phyloP scores from a whole-genome alignment of 2,113 vertebrate genomes.

The Epinephelus moara region DNA sequence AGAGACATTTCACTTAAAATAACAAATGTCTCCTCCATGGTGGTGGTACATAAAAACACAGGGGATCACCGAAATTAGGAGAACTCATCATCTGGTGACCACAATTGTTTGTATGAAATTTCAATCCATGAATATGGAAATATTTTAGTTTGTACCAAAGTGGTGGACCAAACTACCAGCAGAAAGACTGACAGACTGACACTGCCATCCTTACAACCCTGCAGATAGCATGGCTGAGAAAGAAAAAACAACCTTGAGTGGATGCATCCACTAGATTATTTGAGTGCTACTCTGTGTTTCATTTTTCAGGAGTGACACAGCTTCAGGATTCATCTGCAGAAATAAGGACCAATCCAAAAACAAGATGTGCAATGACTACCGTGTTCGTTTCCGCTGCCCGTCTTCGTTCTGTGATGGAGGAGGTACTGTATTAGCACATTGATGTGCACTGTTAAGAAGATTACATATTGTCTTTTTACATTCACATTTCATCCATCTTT shows the following conservation, averaged over 20 bases:
- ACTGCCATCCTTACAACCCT: too few species aligned
- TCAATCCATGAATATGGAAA: too few species aligned
- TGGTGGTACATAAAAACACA: too few species aligned
- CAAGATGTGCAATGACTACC: slow-evolving; percentile 50
- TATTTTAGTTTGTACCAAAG: too few species aligned
- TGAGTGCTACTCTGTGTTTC: neutral
- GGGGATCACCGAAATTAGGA: too few species aligned
- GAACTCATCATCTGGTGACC: too few species aligned
- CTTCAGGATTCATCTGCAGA: slow-evolving; percentile 57
- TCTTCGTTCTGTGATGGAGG: slow-evolving; percentile 31
- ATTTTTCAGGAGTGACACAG: slow-evolving; percentile 34
- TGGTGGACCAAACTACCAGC: too few species aligned
- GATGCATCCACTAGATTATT: neutral
- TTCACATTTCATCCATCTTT: neutral
- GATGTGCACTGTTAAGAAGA: neutral
- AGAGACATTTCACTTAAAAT: too few species aligned
- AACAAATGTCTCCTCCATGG: too few species aligned
- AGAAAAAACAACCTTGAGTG: neutral
- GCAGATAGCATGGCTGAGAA: neutral
- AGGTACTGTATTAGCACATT: slow-evolving; percentile 16
- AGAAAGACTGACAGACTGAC: too few species aligned
- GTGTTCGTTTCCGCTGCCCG: slow-evolving; percentile 65
- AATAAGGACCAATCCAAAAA: slow-evolving; percentile 1
- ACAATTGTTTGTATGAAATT: too few species aligned
- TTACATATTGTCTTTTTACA: neutral